Conservation (phyloP, 2,797 vertebrate genomes). For the Ctenochaetus hawaiiensis region DNA sequence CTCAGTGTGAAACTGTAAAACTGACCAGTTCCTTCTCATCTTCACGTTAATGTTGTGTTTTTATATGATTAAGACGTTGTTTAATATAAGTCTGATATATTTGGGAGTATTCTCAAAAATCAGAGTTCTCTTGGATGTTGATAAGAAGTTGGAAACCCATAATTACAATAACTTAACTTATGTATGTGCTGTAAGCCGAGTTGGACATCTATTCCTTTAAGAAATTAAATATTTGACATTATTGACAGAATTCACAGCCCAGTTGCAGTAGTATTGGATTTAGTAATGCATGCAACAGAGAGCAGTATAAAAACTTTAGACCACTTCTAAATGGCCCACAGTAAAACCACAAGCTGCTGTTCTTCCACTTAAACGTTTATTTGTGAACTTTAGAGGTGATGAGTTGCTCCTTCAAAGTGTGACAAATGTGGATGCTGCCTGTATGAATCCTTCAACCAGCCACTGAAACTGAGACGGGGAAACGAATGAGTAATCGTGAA, state of each 20-base stretch:
- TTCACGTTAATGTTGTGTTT: neutral
- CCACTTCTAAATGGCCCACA: neutral
- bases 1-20: slow-evolving; percentile 3
- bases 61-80: neutral
- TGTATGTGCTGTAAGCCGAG: too few relatives aligned
- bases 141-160: neutral
- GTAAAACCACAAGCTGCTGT: neutral
- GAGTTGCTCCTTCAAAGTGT: neutral
- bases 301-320: neutral
- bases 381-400: neutral
- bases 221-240: too few relatives aligned
- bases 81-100: neutral
- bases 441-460: neutral
- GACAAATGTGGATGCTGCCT: neutral
- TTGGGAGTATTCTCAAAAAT: neutral
- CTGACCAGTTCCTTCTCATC: neutral
- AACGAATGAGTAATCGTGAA: slow-evolving; percentile 1
- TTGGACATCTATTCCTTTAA: neutral
- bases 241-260: neutral
- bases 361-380: too few relatives aligned
- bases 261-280: neutral
- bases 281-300: neutral
- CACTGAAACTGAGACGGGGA: neutral
- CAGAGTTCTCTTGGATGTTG: neutral
- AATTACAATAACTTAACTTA: neutral